Conservation (phyloP, 2,113 vertebrate species). For the Melospiza melodia region DNA sequence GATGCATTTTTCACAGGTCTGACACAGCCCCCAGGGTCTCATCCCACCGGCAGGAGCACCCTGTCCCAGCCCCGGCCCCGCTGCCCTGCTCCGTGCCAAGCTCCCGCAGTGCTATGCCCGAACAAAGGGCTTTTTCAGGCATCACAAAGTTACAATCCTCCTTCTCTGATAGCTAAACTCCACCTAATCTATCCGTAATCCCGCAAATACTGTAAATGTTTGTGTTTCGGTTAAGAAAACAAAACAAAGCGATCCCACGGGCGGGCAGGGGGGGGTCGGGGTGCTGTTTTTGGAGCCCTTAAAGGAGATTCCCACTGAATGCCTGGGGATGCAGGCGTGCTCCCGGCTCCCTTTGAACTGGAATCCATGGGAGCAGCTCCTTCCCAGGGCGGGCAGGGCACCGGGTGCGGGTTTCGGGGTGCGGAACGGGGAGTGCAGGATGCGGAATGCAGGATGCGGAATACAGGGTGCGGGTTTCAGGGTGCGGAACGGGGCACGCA, state of each 20-base stretch:
- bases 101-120: background rate
- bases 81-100: background rate
- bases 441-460: fast-evolving
- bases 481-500: too few relatives aligned
- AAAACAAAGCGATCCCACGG: background rate
- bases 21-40: too few relatives aligned
- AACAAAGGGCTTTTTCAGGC: conserved; percentile 32
- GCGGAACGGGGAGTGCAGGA: too few relatives aligned
- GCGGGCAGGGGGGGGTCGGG: fast-evolving
- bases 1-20: too few relatives aligned
- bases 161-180: conserved; percentile 32
- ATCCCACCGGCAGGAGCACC: fast-evolving
- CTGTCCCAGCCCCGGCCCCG: too few relatives aligned
- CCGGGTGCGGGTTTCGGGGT: too few relatives aligned
- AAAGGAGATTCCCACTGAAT: background rate
- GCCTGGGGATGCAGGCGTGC: fast-evolving
- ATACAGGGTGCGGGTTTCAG: too few relatives aligned
- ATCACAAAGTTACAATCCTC: conserved; percentile 24
- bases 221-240: background rate
- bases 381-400: too few relatives aligned
- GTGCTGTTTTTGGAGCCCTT: background rate
- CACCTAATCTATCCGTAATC: conserved; percentile 37
- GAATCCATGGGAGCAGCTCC: fast-evolving
- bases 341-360: too few relatives aligned
- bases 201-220: background rate